Conservation (phyloP, 2,888 invertebrate species). For the Monopis laevigella region DNA sequence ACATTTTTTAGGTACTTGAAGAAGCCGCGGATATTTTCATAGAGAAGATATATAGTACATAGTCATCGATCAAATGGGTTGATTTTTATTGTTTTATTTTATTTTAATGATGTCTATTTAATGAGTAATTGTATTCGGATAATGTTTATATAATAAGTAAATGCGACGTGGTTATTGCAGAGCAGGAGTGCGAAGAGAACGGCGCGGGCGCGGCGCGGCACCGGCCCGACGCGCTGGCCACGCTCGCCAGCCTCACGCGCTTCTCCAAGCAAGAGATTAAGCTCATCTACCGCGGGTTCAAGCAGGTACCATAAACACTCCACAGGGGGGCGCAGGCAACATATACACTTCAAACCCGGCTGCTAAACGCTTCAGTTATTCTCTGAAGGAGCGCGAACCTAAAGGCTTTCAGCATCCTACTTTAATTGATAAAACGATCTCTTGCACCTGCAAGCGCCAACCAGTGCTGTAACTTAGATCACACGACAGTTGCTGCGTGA, state of each 20-base stretch:
- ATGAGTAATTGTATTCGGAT: too few species aligned
- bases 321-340: neutral
- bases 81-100: too few species aligned
- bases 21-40: too few species aligned
- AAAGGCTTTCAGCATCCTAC: neutral
- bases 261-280: conserved; percentile 88
- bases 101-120: too few species aligned
- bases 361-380: neutral
- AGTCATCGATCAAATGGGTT: too few species aligned
- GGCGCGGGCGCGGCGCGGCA: conserved; percentile 52
- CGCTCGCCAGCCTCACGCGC: conserved; percentile 79
- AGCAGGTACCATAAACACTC: conserved; percentile 69
- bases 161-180: too few species aligned
- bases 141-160: too few species aligned
- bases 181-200: conserved; percentile 76
- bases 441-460: too few species aligned
- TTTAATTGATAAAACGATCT: neutral
- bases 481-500: too few species aligned
- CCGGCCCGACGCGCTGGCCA: conserved; percentile 77
- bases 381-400: neutral
- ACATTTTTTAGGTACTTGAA: too few species aligned
- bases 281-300: conserved; percentile 90
- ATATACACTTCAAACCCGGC: neutral
- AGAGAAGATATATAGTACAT: too few species aligned
- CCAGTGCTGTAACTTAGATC: too few species aligned